phyloP scores from a whole-genome alignment of 23 tunicate species.

The Ascidia mentula region DNA sequence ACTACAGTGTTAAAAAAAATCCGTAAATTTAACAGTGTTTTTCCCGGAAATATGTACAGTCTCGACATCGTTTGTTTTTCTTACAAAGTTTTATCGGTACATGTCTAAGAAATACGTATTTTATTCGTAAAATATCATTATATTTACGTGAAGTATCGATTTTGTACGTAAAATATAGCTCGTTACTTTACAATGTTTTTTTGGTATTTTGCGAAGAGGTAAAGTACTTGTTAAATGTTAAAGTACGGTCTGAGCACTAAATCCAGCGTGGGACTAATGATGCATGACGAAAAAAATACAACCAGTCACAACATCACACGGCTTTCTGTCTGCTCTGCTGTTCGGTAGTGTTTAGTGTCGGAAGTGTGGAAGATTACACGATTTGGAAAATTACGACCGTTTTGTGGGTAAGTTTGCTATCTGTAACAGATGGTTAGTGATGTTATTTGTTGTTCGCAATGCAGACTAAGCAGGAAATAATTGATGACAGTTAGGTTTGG shows the following conservation, averaged over 20 bases:
- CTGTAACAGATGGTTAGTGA: not conserved
- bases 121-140: not conserved
- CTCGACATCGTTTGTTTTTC: not conserved
- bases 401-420: not conserved
- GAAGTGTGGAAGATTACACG: too few relatives aligned
- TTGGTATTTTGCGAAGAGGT: too few relatives aligned
- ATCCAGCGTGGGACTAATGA: not conserved
- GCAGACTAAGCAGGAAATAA: too few relatives aligned
- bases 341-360: not conserved
- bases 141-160: not conserved
- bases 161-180: too few relatives aligned
- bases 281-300: not conserved
- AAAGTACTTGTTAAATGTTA: too few relatives aligned
- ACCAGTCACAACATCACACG: not conserved
- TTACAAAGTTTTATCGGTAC: not conserved
- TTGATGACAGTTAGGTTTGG: too few relatives aligned
- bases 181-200: too few relatives aligned
- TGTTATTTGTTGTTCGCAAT: not conserved
- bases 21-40: not conserved
- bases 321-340: not conserved
- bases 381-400: too few relatives aligned
- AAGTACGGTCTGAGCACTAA: not conserved
- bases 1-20: too few relatives aligned
- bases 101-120: not conserved
- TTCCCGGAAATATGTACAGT: not conserved